phyloP scores from a whole-genome alignment of 2,113 vertebrate genomes.

The Oryzias woworae region DNA sequence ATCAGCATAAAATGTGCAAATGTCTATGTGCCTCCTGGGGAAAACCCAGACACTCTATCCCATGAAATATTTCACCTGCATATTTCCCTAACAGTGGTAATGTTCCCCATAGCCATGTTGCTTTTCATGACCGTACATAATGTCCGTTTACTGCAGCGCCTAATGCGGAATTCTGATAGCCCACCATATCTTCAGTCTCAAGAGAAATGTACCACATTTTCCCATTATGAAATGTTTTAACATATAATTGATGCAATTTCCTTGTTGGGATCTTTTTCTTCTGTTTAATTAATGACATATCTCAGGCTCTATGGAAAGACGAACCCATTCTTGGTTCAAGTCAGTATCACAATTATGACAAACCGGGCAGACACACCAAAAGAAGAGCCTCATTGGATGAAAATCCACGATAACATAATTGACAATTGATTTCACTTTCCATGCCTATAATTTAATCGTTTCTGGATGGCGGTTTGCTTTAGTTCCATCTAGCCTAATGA shows the following conservation, averaged over 20 bases:
- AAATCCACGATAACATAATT: conserved; percentile 64
- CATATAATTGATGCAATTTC: conserved; percentile 60
- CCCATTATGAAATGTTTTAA: conserved; percentile 49
- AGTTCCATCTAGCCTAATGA: conserved; percentile 59
- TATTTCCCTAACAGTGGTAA: conserved; percentile 24
- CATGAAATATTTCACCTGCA: conserved; percentile 27
- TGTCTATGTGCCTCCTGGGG: conserved; percentile 20
- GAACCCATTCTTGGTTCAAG: conserved; percentile 28
- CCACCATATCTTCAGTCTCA: conserved; percentile 43
- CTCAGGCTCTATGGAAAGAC: conserved; percentile 22
- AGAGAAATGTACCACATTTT: conserved; percentile 57
- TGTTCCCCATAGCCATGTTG: conserved; percentile 12
- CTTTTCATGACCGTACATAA: conserved; percentile 46
- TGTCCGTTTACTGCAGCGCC: conserved; percentile 26
- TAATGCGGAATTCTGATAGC: conserved; percentile 34
- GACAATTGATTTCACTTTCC: conserved; percentile 64
- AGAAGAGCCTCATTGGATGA: conserved; percentile 49
- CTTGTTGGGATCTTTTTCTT: conserved; percentile 48
- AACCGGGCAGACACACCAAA: conserved; percentile 27
- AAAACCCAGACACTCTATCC: conserved; percentile 11
- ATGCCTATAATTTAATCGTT: conserved; percentile 68
- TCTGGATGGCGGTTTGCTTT: conserved; percentile 59
- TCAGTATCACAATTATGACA: conserved; percentile 30
- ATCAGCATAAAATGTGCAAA: conserved; percentile 42
- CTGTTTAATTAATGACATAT: conserved; percentile 61